Conservation (phyloP, 2,888 invertebrate genomes). For the Plusia festucae region DNA sequence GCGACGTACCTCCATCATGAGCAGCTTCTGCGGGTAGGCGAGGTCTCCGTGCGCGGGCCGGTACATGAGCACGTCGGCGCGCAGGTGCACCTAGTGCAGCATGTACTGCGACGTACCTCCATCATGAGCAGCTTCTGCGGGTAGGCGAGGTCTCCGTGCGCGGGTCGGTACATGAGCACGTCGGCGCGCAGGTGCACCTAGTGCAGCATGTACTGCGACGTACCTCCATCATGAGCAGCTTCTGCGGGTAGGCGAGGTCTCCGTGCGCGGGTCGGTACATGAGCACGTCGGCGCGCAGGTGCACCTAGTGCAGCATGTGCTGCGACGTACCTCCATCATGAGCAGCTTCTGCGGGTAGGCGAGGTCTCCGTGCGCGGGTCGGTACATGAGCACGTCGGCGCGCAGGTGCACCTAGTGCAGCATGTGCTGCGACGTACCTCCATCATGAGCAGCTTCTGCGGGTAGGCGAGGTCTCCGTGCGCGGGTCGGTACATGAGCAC, state of each 20-base stretch:
- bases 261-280: slow-evolving; percentile 8
- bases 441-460: neutral
- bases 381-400: slow-evolving; percentile 92
- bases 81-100: slow-evolving; percentile 95
- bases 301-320: slow-evolving; percentile 7
- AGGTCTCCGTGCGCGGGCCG: slow-evolving; percentile 97
- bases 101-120: slow-evolving; percentile 92
- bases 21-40: slow-evolving; percentile 97
- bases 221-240: slow-evolving; percentile 9
- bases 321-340: slow-evolving; percentile 94
- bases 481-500: too few relatives aligned
- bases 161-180: slow-evolving; percentile 5
- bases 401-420: slow-evolving; percentile 10
- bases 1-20: slow-evolving; percentile 88
- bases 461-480: too few relatives aligned
- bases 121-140: slow-evolving; percentile 90
- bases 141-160: slow-evolving; percentile 5
- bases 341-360: slow-evolving; percentile 97
- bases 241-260: slow-evolving; percentile 14
- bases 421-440: slow-evolving; percentile 5
- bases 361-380: slow-evolving; percentile 96
- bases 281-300: slow-evolving; percentile 11
- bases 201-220: neutral
- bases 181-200: neutral
- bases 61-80: slow-evolving; percentile 95